Conservation (phyloP, 2,113 vertebrate species). For the Xyrauchen texanus region DNA sequence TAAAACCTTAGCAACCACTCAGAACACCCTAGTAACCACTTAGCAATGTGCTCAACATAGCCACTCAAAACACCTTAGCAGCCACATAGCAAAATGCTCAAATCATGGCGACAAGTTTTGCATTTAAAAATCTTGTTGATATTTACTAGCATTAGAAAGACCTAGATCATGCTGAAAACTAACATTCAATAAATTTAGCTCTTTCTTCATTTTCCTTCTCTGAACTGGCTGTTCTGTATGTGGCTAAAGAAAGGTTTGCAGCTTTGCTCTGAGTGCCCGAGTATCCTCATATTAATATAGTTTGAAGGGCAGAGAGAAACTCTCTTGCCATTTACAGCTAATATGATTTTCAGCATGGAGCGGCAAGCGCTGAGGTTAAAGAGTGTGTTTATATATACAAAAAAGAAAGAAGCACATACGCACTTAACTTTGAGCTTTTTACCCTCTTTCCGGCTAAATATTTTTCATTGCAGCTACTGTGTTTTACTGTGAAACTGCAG, state of each 20-base stretch:
- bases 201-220: background rate
- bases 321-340: slow-evolving; percentile 71
- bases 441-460: slow-evolving; percentile 20
- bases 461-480: slow-evolving; percentile 23
- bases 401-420: background rate
- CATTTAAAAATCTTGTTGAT: too few relatives aligned
- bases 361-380: slow-evolving; percentile 55
- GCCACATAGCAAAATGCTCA: too few relatives aligned
- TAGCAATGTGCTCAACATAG: too few relatives aligned
- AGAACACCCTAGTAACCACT: too few relatives aligned
- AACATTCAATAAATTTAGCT: too few relatives aligned
- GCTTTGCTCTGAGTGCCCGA: slow-evolving; percentile 51
- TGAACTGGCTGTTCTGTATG: slow-evolving; percentile 21
- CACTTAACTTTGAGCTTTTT: slow-evolving; percentile 40
- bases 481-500: slow-evolving; percentile 10
- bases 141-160: too few relatives aligned
- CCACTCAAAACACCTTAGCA: too few relatives aligned
- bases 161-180: too few relatives aligned
- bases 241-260: slow-evolving; percentile 40
- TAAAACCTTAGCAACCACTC: too few relatives aligned
- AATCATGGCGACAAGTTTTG: too few relatives aligned
- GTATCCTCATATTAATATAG: slow-evolving; percentile 56
- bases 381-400: slow-evolving; percentile 38
- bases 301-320: slow-evolving; percentile 48
- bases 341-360: slow-evolving; percentile 67